A percentile compares a stretch with the other conserved stretches of the same genome.
Evolutionary conservation across 2,113 vertebrate species (phyloP).

Genomic region (Siniperca chuatsi): DNA sequence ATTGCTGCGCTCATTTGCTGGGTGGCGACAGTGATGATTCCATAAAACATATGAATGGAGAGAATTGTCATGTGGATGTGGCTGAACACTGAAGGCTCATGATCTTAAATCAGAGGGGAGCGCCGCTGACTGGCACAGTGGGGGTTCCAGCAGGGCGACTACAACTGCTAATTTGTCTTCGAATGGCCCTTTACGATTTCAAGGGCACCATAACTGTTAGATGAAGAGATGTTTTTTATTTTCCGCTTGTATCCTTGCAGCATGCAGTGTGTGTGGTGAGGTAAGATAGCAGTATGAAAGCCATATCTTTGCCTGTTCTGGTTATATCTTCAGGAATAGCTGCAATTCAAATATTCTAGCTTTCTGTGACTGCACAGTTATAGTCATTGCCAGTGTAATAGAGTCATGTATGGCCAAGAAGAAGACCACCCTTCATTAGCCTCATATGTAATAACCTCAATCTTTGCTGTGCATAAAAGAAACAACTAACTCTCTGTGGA

Average conservation of each 20-base stretch:
- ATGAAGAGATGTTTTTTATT: slow-evolving; percentile 75
- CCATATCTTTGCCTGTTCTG: slow-evolving; percentile 34
- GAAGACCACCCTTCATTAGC: slow-evolving; percentile 11
- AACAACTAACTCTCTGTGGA: background rate
- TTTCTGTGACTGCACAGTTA: slow-evolving; percentile 57
- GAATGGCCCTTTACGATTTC: slow-evolving; percentile 78
- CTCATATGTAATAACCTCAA: slow-evolving; percentile 7
- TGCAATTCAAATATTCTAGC: slow-evolving; percentile 66
- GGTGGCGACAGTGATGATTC: slow-evolving; percentile 79
- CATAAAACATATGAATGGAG: slow-evolving; percentile 84
- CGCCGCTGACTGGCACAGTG: slow-evolving; percentile 62
- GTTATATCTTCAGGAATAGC: slow-evolving; percentile 46
- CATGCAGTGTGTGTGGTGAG: slow-evolving; percentile 20
- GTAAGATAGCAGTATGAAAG: slow-evolving; percentile 45
- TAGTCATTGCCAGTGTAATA: slow-evolving; percentile 56
- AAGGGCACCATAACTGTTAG: slow-evolving; percentile 79
- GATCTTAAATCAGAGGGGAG: slow-evolving; percentile 84
- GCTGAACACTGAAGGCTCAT: slow-evolving; percentile 77
- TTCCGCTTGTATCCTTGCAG: slow-evolving; percentile 36
- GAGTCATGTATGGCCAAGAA: slow-evolving; percentile 35
- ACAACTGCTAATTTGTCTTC: slow-evolving; percentile 80
- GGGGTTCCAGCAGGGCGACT: slow-evolving; percentile 63
- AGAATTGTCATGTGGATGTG: slow-evolving; percentile 79
- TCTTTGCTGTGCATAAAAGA: background rate
- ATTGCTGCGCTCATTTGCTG: slow-evolving; percentile 75